phyloP scores from a whole-genome alignment of 2,888 invertebrate genomes.

The Pristionchus fissidentatus region DNA sequence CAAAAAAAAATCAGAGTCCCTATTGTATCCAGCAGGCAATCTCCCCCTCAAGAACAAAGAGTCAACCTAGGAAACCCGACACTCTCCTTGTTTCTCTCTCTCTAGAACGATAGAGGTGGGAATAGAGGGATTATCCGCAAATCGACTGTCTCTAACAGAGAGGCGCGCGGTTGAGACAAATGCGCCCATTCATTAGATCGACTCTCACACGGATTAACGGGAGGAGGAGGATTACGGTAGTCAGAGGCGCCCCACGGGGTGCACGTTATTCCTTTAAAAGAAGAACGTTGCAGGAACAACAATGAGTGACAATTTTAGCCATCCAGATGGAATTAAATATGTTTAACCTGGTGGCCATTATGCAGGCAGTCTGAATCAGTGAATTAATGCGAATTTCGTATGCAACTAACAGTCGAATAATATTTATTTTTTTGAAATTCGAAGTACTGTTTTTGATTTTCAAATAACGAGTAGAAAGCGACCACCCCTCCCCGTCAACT shows the following conservation, averaged over 20 bases:
- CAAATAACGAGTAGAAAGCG: no score
- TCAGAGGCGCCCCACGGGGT: not conserved
- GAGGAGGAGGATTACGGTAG: constrained; percentile 9
- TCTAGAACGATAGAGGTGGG: not conserved
- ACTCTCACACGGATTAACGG: constrained; percentile 30
- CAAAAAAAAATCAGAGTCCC: no score
- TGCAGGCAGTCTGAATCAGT: no score
- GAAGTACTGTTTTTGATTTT: no score
- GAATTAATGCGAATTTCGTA: no score
- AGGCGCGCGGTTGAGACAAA: not conserved
- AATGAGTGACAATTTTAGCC: no score
- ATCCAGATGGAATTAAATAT: no score
- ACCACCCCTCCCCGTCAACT: no score
- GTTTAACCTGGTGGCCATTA: no score
- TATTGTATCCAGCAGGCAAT: not conserved
- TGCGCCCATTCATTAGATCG: constrained; percentile 38
- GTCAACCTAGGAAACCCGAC: constrained; percentile 34
- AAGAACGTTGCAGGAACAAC: no score
- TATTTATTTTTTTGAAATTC: no score
- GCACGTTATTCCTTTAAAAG: not conserved
- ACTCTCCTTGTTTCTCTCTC: constrained; percentile 19
- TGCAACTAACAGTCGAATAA: no score
- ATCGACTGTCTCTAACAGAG: constrained; percentile 33
- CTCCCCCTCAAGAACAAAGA: not conserved
- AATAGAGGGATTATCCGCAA: constrained; percentile 10